Evolutionary conservation across 2,113 vertebrate genomes (phyloP).

Genomic region (Gymnorhina tibicen): DNA sequence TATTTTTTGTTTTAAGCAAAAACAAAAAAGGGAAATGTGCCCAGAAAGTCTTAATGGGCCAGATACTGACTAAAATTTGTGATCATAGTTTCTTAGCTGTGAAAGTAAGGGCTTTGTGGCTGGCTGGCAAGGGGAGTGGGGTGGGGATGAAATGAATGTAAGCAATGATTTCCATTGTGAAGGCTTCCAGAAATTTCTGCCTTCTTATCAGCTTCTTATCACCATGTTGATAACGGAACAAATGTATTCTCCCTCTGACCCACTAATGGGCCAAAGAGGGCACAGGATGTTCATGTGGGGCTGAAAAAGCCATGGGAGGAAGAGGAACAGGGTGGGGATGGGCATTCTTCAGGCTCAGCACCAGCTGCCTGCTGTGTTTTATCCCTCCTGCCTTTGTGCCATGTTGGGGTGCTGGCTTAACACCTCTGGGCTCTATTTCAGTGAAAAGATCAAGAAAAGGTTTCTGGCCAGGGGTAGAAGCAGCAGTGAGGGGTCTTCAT

Average conservation of each 20-base stretch:
- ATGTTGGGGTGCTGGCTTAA: neutral
- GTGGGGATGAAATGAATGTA: neutral
- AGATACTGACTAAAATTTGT: neutral
- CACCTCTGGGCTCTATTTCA: neutral
- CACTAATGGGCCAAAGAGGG: neutral
- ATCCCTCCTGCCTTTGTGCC: neutral
- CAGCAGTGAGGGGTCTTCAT: neutral
- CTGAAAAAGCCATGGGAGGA: neutral
- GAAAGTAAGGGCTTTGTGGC: neutral
- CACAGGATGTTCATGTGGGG: neutral
- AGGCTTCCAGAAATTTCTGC: neutral
- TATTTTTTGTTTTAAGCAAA: neutral
- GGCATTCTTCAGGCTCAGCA: neutral
- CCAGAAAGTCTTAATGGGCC: neutral
- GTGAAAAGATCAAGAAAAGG: neutral
- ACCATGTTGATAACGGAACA: accelerated
- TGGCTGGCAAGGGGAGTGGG: neutral
- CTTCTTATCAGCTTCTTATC: neutral
- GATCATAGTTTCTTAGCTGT: neutral
- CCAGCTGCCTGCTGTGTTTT: neutral
- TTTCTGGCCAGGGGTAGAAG: too few species aligned
- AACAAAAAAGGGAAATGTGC: neutral
- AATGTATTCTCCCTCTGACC: neutral
- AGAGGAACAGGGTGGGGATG: too few species aligned
- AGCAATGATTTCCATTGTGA: neutral